These are phyloP conservation scores for Ellobius talpinus DNA, from an alignment of 2,113 vertebrate genomes.

Conservation along the genomic window DNA sequence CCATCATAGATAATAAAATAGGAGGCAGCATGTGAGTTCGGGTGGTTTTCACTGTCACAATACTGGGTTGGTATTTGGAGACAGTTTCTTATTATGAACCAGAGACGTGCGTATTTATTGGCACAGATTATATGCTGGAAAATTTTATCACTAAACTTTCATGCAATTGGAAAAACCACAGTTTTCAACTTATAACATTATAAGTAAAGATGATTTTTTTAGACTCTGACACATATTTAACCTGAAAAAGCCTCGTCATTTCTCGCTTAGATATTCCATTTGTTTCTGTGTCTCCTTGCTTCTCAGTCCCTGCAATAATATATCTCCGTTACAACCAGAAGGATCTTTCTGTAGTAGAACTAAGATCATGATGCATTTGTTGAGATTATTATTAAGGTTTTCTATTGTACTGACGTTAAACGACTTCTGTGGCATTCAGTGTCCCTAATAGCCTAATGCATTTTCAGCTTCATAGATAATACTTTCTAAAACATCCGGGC, in stretches of 20 bases:
- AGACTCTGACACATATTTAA: not conserved
- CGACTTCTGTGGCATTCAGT: not conserved
- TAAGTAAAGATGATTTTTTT: not conserved
- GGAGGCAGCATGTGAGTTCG: slow-evolving; percentile 65
- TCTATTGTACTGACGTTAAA: not conserved
- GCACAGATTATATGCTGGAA: slow-evolving; percentile 6
- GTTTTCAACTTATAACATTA: slow-evolving; percentile 17
- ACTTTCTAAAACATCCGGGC: slow-evolving; percentile 1
- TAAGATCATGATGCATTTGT: not conserved
- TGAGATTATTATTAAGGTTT: not conserved
- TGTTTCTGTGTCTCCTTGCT: not conserved
- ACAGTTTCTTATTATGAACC: slow-evolving; percentile 55
- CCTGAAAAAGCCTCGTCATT: not conserved
- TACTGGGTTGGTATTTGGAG: slow-evolving; percentile 48
- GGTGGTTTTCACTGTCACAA: slow-evolving; percentile 72
- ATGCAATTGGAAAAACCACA: slow-evolving; percentile 33
- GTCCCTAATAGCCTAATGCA: not conserved
- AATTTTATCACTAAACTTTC: slow-evolving; percentile 21
- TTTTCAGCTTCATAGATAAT: slow-evolving; percentile 7
- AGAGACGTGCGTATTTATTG: slow-evolving; percentile 48
- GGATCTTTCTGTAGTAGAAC: not conserved
- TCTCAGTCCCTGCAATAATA: not conserved
- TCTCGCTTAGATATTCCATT: not conserved
- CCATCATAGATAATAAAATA: slow-evolving; percentile 78
- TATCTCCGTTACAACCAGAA: not conserved